Percentiles rank a stretch among this genome's conserved stretches.
Conservation (phyloP, 2,888 invertebrate genomes). For the Cataglyphis albicans region DNA sequence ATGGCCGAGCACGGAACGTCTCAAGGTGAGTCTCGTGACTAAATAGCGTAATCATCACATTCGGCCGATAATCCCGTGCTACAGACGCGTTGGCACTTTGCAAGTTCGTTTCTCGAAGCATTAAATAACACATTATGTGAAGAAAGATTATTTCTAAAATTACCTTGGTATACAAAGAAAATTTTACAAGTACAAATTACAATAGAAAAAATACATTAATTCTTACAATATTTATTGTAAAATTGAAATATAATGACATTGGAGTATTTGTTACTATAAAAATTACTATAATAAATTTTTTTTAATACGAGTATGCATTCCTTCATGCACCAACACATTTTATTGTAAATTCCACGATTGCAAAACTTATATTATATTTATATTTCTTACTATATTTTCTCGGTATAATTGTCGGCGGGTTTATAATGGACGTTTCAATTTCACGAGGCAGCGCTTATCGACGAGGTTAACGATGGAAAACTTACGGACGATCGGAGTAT, state of each 20-base stretch:
- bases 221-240: not conserved
- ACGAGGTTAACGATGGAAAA: conserved; percentile 77
- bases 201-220: not conserved
- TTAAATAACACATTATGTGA: not conserved
- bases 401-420: not conserved
- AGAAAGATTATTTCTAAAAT: not conserved
- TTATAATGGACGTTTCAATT: conserved; percentile 22
- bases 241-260: not conserved
- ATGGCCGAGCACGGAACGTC: conserved; percentile 82
- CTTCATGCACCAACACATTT: not conserved
- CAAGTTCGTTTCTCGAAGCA: too few species aligned
- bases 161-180: not conserved
- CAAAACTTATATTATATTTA: not conserved
- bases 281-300: not conserved
- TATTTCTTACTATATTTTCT: not conserved
- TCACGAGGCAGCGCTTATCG: conserved; percentile 76
- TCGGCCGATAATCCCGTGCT: not conserved
- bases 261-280: not conserved
- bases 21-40: conserved; percentile 76
- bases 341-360: not conserved
- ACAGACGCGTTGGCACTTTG: not conserved
- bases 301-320: too few species aligned
- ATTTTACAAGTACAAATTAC: not conserved
- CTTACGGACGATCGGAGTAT: conserved; percentile 76
- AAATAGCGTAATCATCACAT: not conserved